A percentile compares a stretch with the other conserved stretches of the same genome.
Evolutionary conservation across 2,888 invertebrate genomes (phyloP).

Genomic region (Apamea sordens): DNA sequence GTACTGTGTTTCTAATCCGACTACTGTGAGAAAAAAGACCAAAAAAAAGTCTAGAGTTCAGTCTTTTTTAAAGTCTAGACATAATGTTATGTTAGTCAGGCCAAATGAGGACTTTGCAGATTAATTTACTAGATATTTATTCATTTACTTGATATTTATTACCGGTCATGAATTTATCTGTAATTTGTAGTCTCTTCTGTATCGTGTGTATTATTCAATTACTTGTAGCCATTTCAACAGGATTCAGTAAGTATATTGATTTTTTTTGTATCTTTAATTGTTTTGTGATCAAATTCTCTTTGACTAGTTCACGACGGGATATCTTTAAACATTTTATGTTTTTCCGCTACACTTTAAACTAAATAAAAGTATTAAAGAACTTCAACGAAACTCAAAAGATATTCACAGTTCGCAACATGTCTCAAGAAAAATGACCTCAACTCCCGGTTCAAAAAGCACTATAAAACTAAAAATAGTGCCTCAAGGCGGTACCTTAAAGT

Average conservation of each 20-base stretch:
- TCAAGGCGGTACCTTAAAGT: constrained; percentile 70
- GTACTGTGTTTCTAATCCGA: neutral
- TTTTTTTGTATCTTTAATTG: neutral
- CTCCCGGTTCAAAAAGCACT: constrained; percentile 67
- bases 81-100: neutral
- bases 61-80: neutral
- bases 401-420: neutral
- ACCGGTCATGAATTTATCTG: neutral
- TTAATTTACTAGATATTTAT: neutral
- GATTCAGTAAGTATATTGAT: neutral
- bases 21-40: neutral
- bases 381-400: neutral
- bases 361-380: neutral
- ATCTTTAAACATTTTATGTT: neutral
- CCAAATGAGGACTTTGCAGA: neutral
- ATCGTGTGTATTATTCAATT: neutral
- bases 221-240: neutral
- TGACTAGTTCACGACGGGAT: no score
- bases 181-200: neutral
- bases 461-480: constrained; percentile 82
- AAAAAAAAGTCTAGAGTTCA: neutral
- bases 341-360: neutral
- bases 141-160: neutral
- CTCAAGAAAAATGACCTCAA: neutral
- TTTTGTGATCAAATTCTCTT: neutral